Evolutionary conservation across 1,140 invertebrate species (phyloP), one percentile per base, ranked within the genome.

Genomic region (Drosophila cardini): DNA sequence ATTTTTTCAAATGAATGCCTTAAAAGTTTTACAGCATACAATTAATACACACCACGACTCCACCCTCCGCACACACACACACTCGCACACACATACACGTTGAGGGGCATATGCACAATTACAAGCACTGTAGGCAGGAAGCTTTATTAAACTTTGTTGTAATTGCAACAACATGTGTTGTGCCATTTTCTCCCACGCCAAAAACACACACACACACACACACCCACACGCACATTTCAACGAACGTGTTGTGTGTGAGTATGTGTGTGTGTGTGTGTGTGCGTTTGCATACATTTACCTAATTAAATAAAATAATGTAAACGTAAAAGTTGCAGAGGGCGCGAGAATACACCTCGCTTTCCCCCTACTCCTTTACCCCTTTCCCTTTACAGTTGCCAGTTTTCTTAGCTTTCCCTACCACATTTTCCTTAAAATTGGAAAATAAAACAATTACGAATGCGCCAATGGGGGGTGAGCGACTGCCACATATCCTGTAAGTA

Each of bases 231-330:
- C 32, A 21, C n/a, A 46, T 15, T 34, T 50, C n/a, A 7, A 6
- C 32, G 18, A 61, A 9, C 32, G 34, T 45, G 26, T 21, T 57
- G 60, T 58, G 65, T 65, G 30, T 56, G 32, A 55, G 38, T n/a
- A n/a, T 40, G 62, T 60, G 65, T 55, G 18, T 10, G 18, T 46
- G 52, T 36, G 46, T 63, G 52, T 78, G 69, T 68, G 50, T 80
- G 77, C 64, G 62, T 78, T 78, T 87, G 83, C 83, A 89, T 87
- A 87, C 84, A 89, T 87, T 89, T 87, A 83, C 84, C 83, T 87
- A 87, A 87, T 87, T 89, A 89, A 89, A 89, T 87, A 89, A 89
- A 89, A 87, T 87, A 87, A 89, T 87, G 84, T 84, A 84, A 89
- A 72, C 76, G 83, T 64, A 77, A 86, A 83, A 89, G 76, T 89